A percentile compares a stretch with the other conserved stretches of the same genome.
These are phyloP conservation scores for Platycheirus albimanus DNA, from an alignment of 2,888 invertebrate species.

Conservation along the genomic window DNA sequence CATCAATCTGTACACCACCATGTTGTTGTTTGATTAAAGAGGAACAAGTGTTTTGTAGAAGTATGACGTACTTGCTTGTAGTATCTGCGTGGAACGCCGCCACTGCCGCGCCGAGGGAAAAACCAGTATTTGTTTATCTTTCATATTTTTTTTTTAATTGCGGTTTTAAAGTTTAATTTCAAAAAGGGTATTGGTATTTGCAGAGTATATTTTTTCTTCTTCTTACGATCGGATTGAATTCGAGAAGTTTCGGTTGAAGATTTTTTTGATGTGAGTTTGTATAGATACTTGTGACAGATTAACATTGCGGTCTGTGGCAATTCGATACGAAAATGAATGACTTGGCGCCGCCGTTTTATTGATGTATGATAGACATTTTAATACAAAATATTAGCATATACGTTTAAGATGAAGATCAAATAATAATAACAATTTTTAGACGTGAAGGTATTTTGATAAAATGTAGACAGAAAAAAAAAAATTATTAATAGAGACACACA, in stretches of 20 bases:
- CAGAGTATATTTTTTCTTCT: not conserved
- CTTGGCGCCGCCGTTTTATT: constrained; percentile 55
- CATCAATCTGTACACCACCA: constrained; percentile 15
- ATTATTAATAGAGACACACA: not conserved
- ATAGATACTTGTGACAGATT: not conserved
- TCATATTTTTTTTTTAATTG: not conserved
- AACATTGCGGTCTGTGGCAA: constrained; percentile 2
- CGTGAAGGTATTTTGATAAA: constrained; percentile 24
- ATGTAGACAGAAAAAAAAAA: not conserved
- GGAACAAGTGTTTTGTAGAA: constrained; percentile 50
- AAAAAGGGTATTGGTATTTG: constrained; percentile 31
- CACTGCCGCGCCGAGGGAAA: constrained; percentile 1
- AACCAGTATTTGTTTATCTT: constrained; percentile 44
- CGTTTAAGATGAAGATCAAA: constrained; percentile 45
- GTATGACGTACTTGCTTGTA: constrained; percentile 34
- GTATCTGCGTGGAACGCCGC: not conserved
- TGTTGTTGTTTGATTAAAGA: constrained; percentile 10
- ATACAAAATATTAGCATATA: constrained; percentile 50
- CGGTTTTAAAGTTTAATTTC: constrained; percentile 27
- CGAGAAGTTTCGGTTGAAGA: constrained; percentile 49
- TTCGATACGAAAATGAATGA: constrained; percentile 38
- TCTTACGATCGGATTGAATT: constrained; percentile 3
- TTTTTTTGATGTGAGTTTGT: not conserved
- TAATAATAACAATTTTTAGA: constrained; percentile 10
- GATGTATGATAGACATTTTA: constrained; percentile 56